Evolutionary conservation across 2,797 vertebrate species (phyloP).

Genomic region (Picus viridis): DNA sequence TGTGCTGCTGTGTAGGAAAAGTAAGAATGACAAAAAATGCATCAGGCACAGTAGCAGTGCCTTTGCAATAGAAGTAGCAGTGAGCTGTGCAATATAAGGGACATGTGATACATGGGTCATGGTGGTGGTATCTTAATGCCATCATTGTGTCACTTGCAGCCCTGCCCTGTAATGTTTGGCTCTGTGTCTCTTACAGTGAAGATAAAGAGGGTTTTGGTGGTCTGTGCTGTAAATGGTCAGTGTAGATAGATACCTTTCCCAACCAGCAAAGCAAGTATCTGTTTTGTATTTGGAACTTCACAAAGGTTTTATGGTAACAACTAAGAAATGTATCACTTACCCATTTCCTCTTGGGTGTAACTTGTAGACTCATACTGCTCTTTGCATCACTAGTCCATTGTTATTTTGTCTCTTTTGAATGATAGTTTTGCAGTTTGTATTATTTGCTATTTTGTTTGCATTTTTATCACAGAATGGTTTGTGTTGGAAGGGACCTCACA

Average conservation of each 20-base stretch:
- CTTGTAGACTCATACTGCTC: not conserved
- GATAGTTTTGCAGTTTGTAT: not conserved
- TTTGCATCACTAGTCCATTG: not conserved
- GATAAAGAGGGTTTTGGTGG: not conserved
- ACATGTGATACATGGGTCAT: not conserved
- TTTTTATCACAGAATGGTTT: not conserved
- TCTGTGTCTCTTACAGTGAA: not conserved
- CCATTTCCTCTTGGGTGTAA: constrained; percentile 1
- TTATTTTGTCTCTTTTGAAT: not conserved
- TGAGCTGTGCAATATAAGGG: not conserved
- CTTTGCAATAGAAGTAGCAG: not conserved
- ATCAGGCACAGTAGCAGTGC: accelerated
- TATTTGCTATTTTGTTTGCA: not conserved
- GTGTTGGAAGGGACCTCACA: too few species aligned
- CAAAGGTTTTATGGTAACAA: not conserved
- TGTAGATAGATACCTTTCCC: not conserved
- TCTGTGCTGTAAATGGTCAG: not conserved
- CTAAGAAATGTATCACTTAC: not conserved
- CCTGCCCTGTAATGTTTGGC: not conserved
- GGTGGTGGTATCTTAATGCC: not conserved
- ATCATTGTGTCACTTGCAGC: accelerated
- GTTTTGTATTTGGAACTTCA: not conserved
- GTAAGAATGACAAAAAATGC: not conserved
- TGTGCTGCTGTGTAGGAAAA: not conserved
- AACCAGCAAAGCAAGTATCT: not conserved